phyloP scores from a whole-genome alignment of 2,888 invertebrate species.

The Melolontha melolontha region DNA sequence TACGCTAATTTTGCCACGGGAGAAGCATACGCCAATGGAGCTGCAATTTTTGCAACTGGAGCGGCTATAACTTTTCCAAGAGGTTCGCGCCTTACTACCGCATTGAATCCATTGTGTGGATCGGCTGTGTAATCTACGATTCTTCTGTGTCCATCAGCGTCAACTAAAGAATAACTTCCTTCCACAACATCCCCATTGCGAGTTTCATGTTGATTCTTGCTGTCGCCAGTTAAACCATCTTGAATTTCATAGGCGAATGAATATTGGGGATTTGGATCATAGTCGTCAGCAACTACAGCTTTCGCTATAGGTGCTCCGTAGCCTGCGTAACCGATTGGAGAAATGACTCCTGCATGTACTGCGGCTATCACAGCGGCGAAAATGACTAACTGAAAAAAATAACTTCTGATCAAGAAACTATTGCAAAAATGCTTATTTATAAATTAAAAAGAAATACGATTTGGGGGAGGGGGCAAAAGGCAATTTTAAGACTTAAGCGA shows the following conservation, averaged over 20 bases:
- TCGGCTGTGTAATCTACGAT: slow-evolving; percentile 71
- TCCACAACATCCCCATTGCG: slow-evolving; percentile 69
- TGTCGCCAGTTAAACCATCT: slow-evolving; percentile 69
- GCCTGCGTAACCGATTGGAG: too few species aligned
- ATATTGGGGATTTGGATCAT: slow-evolving; percentile 70
- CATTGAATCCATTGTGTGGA: slow-evolving; percentile 74
- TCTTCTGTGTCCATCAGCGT: slow-evolving; percentile 69
- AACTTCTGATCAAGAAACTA: too few species aligned
- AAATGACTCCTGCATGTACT: too few species aligned
- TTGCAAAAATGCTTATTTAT: too few species aligned
- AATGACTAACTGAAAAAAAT: too few species aligned
- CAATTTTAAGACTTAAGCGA: too few species aligned
- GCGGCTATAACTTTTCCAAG: slow-evolving; percentile 61
- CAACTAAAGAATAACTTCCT: slow-evolving; percentile 68
- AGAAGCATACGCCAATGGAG: slow-evolving; percentile 37
- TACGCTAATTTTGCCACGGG: slow-evolving; percentile 39
- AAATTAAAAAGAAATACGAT: too few species aligned
- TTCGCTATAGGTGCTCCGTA: slow-evolving; percentile 47
- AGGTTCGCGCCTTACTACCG: slow-evolving; percentile 74
- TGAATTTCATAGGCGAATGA: slow-evolving; percentile 70
- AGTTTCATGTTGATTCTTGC: slow-evolving; percentile 68
- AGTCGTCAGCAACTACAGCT: slow-evolving; percentile 61
- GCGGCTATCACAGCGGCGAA: too few species aligned
- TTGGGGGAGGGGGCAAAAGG: too few species aligned
- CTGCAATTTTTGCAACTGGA: slow-evolving; percentile 39